These are phyloP conservation scores for Aspiorhynchus laticeps DNA, from an alignment of 2,113 vertebrate genomes.

Conservation along the genomic window DNA sequence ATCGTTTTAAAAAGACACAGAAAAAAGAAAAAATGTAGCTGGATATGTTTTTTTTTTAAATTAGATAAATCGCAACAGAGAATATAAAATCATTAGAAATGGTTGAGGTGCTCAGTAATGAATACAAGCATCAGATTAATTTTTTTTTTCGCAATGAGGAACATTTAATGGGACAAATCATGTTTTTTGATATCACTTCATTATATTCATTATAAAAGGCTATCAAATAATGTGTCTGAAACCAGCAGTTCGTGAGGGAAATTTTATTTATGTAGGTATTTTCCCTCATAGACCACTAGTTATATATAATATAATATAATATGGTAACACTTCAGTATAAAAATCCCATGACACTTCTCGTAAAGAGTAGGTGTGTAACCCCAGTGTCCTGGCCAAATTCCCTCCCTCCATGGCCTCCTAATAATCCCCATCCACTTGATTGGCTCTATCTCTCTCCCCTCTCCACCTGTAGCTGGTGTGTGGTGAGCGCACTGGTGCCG, in stretches of 20 bases:
- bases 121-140: conserved; percentile 21
- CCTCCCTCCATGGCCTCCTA: too few species aligned
- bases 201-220: conserved; percentile 10
- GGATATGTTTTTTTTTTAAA: neutral
- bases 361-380: too few species aligned
- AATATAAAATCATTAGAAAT: conserved; percentile 40
- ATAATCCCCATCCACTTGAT: too few species aligned
- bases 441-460: too few species aligned
- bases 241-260: neutral
- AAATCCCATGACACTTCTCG: too few species aligned
- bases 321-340: too few species aligned
- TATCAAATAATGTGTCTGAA: conserved; percentile 14
- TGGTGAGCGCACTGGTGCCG: too few species aligned
- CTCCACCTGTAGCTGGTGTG: too few species aligned
- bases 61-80: conserved; percentile 34
- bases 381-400: too few species aligned
- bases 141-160: conserved; percentile 15
- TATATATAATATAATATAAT: too few species aligned
- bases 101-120: conserved; percentile 41
- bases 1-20: neutral
- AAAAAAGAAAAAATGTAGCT: neutral
- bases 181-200: conserved; percentile 5
- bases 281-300: too few species aligned
- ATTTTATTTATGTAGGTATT: neutral
- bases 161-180: conserved; percentile 22